Conservation (phyloP, 2,113 vertebrate species). For the Fulica atra region DNA sequence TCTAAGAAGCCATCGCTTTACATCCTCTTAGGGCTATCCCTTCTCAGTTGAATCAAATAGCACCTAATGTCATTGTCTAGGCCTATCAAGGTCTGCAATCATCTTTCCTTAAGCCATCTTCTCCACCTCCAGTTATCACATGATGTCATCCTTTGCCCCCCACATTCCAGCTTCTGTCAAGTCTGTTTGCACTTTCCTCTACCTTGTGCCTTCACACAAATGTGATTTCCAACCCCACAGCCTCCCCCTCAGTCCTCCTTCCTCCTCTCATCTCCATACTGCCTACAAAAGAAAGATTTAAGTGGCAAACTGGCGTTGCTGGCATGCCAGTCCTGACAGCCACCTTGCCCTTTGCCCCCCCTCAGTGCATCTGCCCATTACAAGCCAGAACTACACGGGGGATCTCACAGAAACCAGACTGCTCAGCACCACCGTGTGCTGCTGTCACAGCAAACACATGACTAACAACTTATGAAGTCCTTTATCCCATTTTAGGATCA, state of each 20-base stretch:
- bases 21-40: neutral
- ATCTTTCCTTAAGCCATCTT: neutral
- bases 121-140: neutral
- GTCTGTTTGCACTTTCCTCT: neutral
- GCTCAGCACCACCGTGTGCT: neutral
- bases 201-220: neutral
- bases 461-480: neutral
- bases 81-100: neutral
- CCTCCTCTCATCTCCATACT: neutral
- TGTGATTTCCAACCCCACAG: neutral
- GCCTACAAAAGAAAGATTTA: neutral
- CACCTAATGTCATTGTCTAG: neutral
- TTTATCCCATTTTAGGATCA: neutral
- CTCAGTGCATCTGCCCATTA: rapidly evolving
- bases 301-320: neutral
- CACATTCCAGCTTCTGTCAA: neutral
- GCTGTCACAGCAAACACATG: neutral
- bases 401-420: neutral
- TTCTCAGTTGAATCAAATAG: neutral
- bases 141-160: rapidly evolving
- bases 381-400: neutral
- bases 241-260: neutral
- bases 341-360: neutral
- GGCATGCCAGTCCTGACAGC: neutral
- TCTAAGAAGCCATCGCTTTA: neutral